Evolutionary conservation across 2,797 vertebrate genomes (phyloP).

Genomic region (Poliocrania exsul): DNA sequence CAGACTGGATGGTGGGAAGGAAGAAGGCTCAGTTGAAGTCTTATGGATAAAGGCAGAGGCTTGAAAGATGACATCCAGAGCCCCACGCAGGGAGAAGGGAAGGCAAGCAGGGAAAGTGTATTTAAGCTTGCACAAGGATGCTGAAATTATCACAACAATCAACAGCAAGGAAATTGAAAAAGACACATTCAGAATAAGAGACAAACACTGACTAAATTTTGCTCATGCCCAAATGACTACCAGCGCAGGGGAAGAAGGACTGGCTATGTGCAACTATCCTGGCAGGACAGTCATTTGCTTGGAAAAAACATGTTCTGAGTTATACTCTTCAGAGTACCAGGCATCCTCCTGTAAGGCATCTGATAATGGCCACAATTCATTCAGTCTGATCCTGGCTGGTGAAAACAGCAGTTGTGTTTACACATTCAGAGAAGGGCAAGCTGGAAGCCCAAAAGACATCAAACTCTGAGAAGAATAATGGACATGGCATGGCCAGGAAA

Average conservation of each 20-base stretch:
- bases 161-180: neutral
- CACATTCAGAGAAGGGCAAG: neutral
- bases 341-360: neutral
- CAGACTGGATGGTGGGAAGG: neutral
- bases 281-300: neutral
- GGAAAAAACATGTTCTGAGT: neutral
- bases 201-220: neutral
- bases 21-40: neutral
- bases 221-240: neutral
- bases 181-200: neutral
- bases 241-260: neutral
- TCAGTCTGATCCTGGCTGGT: neutral
- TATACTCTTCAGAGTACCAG: neutral
- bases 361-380: neutral
- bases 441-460: neutral
- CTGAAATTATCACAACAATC: neutral
- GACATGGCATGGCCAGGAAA: neutral
- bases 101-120: neutral
- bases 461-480: neutral
- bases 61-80: neutral
- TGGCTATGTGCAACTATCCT: neutral
- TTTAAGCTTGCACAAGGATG: neutral
- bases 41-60: neutral
- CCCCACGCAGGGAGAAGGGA: neutral
- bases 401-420: neutral